These are phyloP conservation scores for Sminthurinus aureus DNA, from an alignment of 2,888 invertebrate genomes.

Conservation along the genomic window DNA sequence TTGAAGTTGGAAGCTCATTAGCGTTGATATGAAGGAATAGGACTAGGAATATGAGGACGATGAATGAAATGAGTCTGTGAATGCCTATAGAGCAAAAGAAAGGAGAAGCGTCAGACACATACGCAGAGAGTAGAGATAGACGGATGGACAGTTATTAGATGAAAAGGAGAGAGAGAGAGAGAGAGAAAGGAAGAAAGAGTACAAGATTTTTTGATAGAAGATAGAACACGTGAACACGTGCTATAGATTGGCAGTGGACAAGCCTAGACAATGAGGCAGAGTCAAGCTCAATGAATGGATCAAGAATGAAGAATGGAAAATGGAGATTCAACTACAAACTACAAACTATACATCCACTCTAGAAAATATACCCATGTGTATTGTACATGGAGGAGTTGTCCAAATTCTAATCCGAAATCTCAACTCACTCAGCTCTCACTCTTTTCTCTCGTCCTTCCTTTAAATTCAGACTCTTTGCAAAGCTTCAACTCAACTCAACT, in stretches of 20 bases:
- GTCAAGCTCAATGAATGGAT: conserved; percentile 34
- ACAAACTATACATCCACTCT: too few species aligned
- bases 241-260: conserved; percentile 32
- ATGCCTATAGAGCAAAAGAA: background rate
- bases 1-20: conserved; percentile 27
- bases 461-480: background rate
- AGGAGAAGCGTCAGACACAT: background rate
- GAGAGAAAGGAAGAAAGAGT: conserved; percentile 19
- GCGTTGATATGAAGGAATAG: background rate
- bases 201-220: conserved; percentile 28
- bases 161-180: conserved; percentile 2
- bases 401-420: conserved; percentile 16
- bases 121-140: background rate
- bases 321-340: background rate
- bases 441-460: background rate
- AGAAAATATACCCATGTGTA: background rate
- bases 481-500: background rate
- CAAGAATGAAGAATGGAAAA: too few species aligned
- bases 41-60: background rate
- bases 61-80: conserved; percentile 24
- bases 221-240: conserved; percentile 46
- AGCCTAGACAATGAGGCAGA: conserved; percentile 32
- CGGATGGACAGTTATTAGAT: conserved; percentile 26
- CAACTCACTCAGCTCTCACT: background rate
- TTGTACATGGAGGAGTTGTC: conserved; percentile 25